Evolutionary conservation across 2,888 invertebrate genomes (phyloP), one percentile per base, ranked within the genome.

Genomic region (Pyralis farinalis): DNA sequence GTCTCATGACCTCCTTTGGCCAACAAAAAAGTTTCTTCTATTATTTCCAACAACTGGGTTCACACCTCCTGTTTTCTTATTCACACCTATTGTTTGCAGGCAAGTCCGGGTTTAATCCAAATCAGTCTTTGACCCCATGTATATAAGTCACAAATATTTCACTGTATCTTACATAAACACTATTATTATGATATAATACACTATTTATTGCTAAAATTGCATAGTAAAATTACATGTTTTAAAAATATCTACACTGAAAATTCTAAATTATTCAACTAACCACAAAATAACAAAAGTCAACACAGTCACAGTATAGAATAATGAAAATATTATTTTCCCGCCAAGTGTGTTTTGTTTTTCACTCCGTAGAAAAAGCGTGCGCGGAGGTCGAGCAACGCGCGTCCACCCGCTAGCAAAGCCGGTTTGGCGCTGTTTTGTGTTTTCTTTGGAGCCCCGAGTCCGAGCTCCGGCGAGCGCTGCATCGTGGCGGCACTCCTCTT

Each of bases 321-420:
- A 20, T 30, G 22, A 37, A 20, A 30, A 6, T 1, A 5, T 30
- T 30, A 11, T 31, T 37, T 84, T 86, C 84, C 83, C 87, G 85
- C 86, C 75, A 63, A 69, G 55, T 52, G 25, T 7, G 51, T 58
- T 63, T 63, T 60, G 62, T 63, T 63, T 59, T 62, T 56, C 53
- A 53, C 53, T 55, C 35, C 45, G 49, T 40, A 54, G 47, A 34
- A 43, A 47, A 42, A 34, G 22, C 21, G 51, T 49, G 46, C 50
- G 49, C 54, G 44, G 38, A 45, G 40, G 56, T 53, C 44, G 44
- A 40, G 39, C 52, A 44, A 62, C 62, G 62, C 69, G 75, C 87
- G 85, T 82, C 82, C 67, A 66, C 63, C 73, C 79, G 58, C 76
- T 53, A 65, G 62, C 70, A 64, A 75, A 85, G 87, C 85, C 85